Evolutionary conservation across 2,888 invertebrate genomes (phyloP).

Genomic region (Plebejus anna): DNA sequence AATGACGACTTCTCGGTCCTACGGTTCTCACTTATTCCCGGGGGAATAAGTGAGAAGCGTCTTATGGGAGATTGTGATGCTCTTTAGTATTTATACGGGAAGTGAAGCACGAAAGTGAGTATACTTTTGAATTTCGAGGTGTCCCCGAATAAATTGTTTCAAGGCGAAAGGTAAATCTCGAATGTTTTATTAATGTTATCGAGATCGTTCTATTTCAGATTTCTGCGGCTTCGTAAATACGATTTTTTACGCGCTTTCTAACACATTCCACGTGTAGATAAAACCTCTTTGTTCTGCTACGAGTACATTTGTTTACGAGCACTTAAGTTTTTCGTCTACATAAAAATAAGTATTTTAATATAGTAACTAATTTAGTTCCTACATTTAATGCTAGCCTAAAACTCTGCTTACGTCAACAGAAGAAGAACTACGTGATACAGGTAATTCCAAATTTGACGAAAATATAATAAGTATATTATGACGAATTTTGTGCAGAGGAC

Average conservation of each 20-base stretch:
- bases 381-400: too few relatives aligned
- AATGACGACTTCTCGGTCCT: conserved; percentile 73
- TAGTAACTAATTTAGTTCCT: too few relatives aligned
- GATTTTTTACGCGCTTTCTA: background rate
- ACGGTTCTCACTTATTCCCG: too few relatives aligned
- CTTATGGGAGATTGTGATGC: conserved; percentile 46
- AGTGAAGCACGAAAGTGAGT: conserved; percentile 47
- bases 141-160: conserved; percentile 40
- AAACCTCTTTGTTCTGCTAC: background rate
- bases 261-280: background rate
- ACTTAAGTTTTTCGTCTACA: background rate
- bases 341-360: background rate
- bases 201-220: conserved; percentile 5
- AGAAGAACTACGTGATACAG: too few relatives aligned
- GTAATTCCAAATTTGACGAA: too few relatives aligned
- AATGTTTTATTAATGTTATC: conserved; percentile 27
- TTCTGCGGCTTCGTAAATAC: background rate
- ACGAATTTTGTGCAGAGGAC: too few relatives aligned
- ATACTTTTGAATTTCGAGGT: conserved; percentile 43
- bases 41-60: conserved; percentile 76
- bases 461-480: too few relatives aligned
- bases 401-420: too few relatives aligned
- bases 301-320: background rate
- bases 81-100: conserved; percentile 62
- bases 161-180: conserved; percentile 33